Evolutionary conservation across 2,888 invertebrate genomes (phyloP), one percentile per base, ranked within the genome.

Genomic region (Cryptus viduatorius): DNA sequence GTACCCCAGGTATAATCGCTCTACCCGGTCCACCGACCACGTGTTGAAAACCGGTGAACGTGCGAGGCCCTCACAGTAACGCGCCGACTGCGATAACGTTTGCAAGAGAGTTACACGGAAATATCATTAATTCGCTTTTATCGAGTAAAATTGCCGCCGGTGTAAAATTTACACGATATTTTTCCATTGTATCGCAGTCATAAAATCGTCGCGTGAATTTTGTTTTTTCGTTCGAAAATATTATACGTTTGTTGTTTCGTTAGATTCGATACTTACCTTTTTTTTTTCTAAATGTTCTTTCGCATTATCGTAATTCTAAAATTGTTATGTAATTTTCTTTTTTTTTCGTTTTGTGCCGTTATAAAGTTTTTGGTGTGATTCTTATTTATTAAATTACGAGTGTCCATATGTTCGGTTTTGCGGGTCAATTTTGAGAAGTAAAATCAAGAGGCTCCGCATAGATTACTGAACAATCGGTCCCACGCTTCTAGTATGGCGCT

Each of bases 1-100:
- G n/a, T n/a, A n/a, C n/a, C n/a, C n/a, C n/a, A 50, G 44, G 44
- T 44, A 53, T 71, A 65, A 71, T 77, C 67, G 42, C 64, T 73
- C 31, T n/a, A 78, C 53, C 61, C 56, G 19, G 53, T 50, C 61
- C 19, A 48, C 24, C 78, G 81, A 86, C 89, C 89, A 88, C 88
- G 86, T 89, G 87, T 83, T 87, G 85, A 85, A 86, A 87, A 86
- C 87, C 83, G 84, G 86, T 84, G 85, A 75, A 80, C 80, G 84
- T 83, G 86, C 88, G 61, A 73, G 78, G 83, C 82, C 81, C 81
- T 29, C 59, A 59, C 86, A 87, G 83, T 88, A 75, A 68, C 71
- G 72, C 69, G 79, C 78, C 79, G 80, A 76, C 82, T 48, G 82
- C 78, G 68, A 78, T 82, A 76, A 81, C 82, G 79, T 72, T 81